Percentiles rank a stretch among this genome's conserved stretches.
These are phyloP conservation scores for Polyergus mexicanus DNA, from an alignment of 1,140 invertebrate species.

Conservation along the genomic window DNA sequence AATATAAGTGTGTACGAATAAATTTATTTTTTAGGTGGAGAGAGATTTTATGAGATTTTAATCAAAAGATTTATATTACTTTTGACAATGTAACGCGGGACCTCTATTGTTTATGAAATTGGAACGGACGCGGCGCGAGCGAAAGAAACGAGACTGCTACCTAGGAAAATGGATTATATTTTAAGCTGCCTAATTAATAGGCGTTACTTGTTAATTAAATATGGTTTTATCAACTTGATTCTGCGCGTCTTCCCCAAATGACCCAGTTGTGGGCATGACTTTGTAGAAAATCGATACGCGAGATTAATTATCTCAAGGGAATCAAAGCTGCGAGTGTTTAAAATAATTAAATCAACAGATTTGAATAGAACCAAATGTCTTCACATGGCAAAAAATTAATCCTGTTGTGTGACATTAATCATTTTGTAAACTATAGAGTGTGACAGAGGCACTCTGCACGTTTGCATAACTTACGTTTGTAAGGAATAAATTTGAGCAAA, in stretches of 20 bases:
- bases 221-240: constrained; percentile 59
- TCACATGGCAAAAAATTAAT: constrained; percentile 7
- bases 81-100: not conserved
- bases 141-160: not conserved
- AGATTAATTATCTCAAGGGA: constrained; percentile 64
- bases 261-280: constrained; percentile 66
- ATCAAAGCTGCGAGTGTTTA: not conserved
- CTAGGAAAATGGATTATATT: constrained; percentile 68
- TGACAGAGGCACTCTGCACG: constrained; percentile 36
- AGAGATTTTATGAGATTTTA: constrained; percentile 1
- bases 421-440: constrained; percentile 23
- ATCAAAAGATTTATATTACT: constrained; percentile 26
- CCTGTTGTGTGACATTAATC: constrained; percentile 4
- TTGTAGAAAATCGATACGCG: constrained; percentile 35
- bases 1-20: constrained; percentile 29
- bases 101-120: constrained; percentile 21
- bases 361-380: constrained; percentile 27
- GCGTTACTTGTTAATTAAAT: constrained; percentile 73
- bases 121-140: too few relatives aligned
- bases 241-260: constrained; percentile 63
- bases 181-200: constrained; percentile 76
- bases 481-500: constrained; percentile 33
- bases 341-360: constrained; percentile 63
- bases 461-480: constrained; percentile 37
- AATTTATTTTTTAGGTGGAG: not conserved